A percentile compares a stretch with the other conserved stretches of the same genome.
Conservation (phyloP, 2,113 vertebrate genomes). For the Nothobranchius furzeri region DNA sequence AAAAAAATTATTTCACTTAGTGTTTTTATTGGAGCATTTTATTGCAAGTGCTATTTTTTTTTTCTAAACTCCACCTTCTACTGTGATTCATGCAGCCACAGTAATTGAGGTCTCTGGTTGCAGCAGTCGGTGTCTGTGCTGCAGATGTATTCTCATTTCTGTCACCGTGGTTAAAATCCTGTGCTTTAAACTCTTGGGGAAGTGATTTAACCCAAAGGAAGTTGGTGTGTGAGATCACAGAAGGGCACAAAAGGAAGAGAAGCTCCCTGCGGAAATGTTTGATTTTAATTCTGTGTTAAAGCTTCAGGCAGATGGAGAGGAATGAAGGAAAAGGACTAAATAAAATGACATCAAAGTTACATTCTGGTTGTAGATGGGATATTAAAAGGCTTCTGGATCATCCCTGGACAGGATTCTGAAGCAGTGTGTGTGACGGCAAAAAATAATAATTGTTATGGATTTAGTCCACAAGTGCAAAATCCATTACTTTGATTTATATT, state of each 20-base stretch:
- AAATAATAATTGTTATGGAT: constrained; percentile 33
- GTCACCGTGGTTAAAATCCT: neutral
- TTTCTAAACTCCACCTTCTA: too few relatives aligned
- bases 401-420: constrained; percentile 40
- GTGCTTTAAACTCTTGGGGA: neutral
- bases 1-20: neutral
- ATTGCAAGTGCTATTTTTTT: too few relatives aligned
- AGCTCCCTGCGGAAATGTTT: constrained; percentile 15
- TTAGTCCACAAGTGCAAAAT: constrained; percentile 34
- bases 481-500: constrained; percentile 37
- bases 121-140: neutral
- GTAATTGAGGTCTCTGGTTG: constrained; percentile 1
- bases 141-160: constrained; percentile 13
- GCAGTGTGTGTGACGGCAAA: constrained; percentile 27
- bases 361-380: constrained; percentile 22
- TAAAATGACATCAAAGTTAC: constrained; percentile 34
- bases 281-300: constrained; percentile 16
- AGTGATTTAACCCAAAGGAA: constrained; percentile 3
- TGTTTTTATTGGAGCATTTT: too few relatives aligned
- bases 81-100: neutral
- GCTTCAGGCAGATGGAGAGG: constrained; percentile 12
- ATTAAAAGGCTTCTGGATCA: constrained; percentile 39
- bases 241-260: neutral
- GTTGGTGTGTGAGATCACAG: constrained; percentile 9
- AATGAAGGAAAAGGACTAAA: constrained; percentile 10